Base-by-base conservation (phyloP, 2,888 invertebrate species). In the Catocala fraxini region DNA sequence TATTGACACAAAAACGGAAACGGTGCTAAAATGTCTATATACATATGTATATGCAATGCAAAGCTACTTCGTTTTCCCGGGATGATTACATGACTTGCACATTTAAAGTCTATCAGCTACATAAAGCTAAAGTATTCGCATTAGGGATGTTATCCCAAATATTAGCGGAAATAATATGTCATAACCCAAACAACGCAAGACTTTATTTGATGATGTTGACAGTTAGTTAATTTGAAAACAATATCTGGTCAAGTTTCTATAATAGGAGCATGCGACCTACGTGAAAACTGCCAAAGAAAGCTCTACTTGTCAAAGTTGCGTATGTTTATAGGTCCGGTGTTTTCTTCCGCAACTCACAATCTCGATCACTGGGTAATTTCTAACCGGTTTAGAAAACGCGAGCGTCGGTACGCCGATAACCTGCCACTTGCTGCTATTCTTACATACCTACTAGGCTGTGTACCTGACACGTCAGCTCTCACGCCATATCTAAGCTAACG, bases 321-420 rank as follows among this genome's bases (percentile, higher is more conserved):
- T 80, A 82, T 88, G 86, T 88, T 89, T 87, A 87, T 88, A 88
- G 88, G 86, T 85, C 87, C 86, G 87, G 88, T 89, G 90, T 90
- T 93, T 92, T 93, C 92, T 92, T 92, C 92, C 91, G 89, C 88
- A 86, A 89, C 86, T 89, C 86, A 87, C 88, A 87, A 93, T 91
- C 91, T 92, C 93, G 92, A 93, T 92, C 92, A 93, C 84, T 93
- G 84, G 92, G 91, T 90, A 93, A 91, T 94, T 93, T 94, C 93
- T 94, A 94, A 93, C 93, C 91, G 93, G 94, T 94, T 92, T 93
- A 93, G 94, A 93, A 93, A 93, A 93, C 88, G 86, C 89, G 86
- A 89, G 82, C 85, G 78, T 74, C 77, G 75, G 75, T 78, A 76
- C 77, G 76, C 65, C 66, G 47, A 34, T 72, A 61, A 71, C 72